phyloP scores from a whole-genome alignment of 2,797 vertebrate species.

The Pitangus sulphuratus region DNA sequence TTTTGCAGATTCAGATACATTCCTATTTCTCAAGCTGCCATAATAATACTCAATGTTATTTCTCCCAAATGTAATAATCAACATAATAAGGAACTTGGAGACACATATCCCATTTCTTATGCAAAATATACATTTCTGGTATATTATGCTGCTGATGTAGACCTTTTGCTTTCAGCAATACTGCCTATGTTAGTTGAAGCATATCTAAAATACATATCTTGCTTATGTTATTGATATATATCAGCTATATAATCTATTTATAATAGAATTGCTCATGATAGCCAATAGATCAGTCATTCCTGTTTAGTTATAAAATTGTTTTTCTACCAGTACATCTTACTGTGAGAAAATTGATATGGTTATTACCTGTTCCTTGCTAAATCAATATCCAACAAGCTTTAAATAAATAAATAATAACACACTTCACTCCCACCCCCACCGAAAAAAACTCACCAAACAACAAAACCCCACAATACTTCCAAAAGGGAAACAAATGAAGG shows the following conservation, averaged over 20 bases:
- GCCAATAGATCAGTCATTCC: conserved; percentile 5
- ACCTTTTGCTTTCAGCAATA: not conserved
- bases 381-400: conserved; percentile 28
- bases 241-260: not conserved
- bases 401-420: conserved; percentile 8
- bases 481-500: not conserved
- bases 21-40: conserved; percentile 19
- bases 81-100: not conserved
- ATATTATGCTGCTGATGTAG: not conserved
- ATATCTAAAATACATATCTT: not conserved
- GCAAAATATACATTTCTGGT: not conserved
- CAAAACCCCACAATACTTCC: not conserved
- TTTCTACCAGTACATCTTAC: not conserved
- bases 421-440: fast-evolving
- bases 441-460: not conserved
- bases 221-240: not conserved
- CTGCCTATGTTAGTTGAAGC: not conserved
- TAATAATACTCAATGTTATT: conserved; percentile 14
- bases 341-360: conserved; percentile 35
- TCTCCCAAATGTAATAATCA: conserved; percentile 33
- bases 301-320: conserved; percentile 35
- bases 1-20: conserved; percentile 26
- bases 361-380: conserved; percentile 46
- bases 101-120: not conserved
- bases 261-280: not conserved